Conservation (phyloP, 2,888 invertebrate genomes). For the Petrophora chlorosata region DNA sequence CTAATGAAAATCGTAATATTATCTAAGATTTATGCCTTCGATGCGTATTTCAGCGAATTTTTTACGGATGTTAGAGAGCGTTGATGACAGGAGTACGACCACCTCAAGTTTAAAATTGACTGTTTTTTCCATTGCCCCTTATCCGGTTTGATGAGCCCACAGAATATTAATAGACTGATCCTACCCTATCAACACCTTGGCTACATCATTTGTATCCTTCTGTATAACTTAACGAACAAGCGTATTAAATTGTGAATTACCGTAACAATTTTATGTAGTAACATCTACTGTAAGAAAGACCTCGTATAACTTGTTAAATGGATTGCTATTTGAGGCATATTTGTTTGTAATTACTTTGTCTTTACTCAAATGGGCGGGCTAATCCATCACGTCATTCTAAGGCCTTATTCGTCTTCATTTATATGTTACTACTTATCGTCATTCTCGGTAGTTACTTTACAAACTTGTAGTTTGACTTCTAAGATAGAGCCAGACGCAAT, state of each 20-base stretch:
- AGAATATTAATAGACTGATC: constrained; percentile 62
- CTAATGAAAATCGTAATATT: constrained; percentile 45
- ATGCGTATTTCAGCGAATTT: constrained; percentile 3
- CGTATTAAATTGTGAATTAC: constrained; percentile 3
- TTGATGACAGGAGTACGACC: background rate
- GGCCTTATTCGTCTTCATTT: constrained; percentile 14
- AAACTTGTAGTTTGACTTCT: constrained; percentile 13
- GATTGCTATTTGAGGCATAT: constrained; percentile 16
- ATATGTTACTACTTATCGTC: constrained; percentile 11
- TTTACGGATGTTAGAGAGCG: background rate
- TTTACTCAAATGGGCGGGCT: constrained; percentile 17
- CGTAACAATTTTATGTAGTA: constrained; percentile 5
- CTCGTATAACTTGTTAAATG: constrained; percentile 12
- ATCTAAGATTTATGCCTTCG: constrained; percentile 18
- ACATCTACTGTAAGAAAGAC: constrained; percentile 13
- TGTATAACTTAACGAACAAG: constrained; percentile 12
- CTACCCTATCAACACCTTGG: constrained; percentile 35
- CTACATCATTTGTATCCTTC: constrained; percentile 25
- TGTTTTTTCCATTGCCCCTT: constrained; percentile 49
- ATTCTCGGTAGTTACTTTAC: constrained; percentile 14
- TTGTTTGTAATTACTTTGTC: constrained; percentile 15
- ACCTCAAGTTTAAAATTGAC: constrained; percentile 18
- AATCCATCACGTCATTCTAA: constrained; percentile 18
- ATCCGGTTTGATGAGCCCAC: constrained; percentile 56
- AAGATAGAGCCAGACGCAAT: constrained; percentile 1